A percentile compares a stretch with the other conserved stretches of the same genome.
These are phyloP conservation scores for Spodoptera litura DNA, from an alignment of 1,140 invertebrate species.

Conservation along the genomic window DNA sequence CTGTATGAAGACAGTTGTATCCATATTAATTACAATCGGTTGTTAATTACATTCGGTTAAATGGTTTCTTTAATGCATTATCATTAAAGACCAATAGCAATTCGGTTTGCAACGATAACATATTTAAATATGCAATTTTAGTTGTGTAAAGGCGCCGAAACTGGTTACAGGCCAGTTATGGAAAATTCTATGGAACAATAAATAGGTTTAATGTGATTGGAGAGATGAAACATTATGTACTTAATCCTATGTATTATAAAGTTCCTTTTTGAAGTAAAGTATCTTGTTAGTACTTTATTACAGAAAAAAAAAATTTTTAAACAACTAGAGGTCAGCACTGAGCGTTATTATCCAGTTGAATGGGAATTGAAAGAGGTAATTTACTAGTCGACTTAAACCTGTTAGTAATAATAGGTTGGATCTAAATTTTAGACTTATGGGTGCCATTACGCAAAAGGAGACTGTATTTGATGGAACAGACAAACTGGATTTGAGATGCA, in stretches of 20 bases:
- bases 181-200: constrained; percentile 5
- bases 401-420: too few relatives aligned
- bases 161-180: constrained; percentile 7
- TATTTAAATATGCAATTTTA: constrained; percentile 25
- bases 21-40: not conserved
- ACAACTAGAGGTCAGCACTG: too few relatives aligned
- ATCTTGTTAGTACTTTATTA: too few relatives aligned
- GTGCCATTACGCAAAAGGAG: too few relatives aligned
- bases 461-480: too few relatives aligned
- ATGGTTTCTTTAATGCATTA: constrained; percentile 4
- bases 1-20: not conserved
- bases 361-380: too few relatives aligned
- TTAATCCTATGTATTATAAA: not conserved
- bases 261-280: too few relatives aligned
- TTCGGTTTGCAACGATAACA: constrained; percentile 1
- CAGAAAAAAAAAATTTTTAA: too few relatives aligned
- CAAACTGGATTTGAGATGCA: too few relatives aligned
- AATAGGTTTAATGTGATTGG: constrained; percentile 24
- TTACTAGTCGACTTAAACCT: too few relatives aligned
- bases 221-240: constrained; percentile 2
- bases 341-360: too few relatives aligned
- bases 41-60: not conserved
- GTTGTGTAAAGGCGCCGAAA: constrained; percentile 3
- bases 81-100: constrained; percentile 18
- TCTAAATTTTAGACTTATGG: too few relatives aligned